phyloP scores from a whole-genome alignment of 2,113 vertebrate species.

The Talpa occidentalis region DNA sequence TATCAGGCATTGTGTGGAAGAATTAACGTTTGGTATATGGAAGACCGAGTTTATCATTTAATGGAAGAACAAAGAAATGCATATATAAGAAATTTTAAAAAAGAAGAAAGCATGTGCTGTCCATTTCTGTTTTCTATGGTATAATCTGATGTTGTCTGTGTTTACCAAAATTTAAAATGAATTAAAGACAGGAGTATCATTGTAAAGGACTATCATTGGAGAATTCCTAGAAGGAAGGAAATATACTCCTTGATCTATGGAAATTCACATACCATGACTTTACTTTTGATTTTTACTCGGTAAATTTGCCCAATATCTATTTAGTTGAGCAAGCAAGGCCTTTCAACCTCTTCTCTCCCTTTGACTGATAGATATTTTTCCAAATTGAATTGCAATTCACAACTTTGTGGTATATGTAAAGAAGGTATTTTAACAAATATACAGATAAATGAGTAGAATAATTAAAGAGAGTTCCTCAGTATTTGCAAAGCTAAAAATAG shows the following conservation, averaged over 20 bases:
- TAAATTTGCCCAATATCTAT: neutral
- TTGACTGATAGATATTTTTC: conserved; percentile 33
- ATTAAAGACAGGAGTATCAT: neutral
- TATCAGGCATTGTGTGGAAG: neutral
- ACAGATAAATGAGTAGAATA: neutral
- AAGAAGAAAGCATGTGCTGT: neutral
- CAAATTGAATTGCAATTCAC: neutral
- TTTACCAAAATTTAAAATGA: neutral
- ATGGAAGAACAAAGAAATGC: neutral
- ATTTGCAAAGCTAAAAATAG: neutral
- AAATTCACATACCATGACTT: neutral
- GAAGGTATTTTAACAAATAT: neutral
- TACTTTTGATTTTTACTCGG: neutral
- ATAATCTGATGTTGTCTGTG: neutral
- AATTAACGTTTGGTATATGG: neutral
- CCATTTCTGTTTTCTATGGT: neutral
- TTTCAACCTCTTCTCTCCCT: conserved; percentile 8
- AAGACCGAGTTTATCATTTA: neutral
- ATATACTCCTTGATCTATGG: neutral
- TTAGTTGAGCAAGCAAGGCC: neutral
- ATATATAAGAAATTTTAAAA: neutral
- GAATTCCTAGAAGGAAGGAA: neutral
- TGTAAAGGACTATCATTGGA: neutral
- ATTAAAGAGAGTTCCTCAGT: neutral
- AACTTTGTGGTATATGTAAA: neutral